Percentiles rank a stretch among this genome's conserved stretches.
Evolutionary conservation across 2,888 invertebrate species (phyloP).

Genomic region (Caenorhabditis parvicauda): DNA sequence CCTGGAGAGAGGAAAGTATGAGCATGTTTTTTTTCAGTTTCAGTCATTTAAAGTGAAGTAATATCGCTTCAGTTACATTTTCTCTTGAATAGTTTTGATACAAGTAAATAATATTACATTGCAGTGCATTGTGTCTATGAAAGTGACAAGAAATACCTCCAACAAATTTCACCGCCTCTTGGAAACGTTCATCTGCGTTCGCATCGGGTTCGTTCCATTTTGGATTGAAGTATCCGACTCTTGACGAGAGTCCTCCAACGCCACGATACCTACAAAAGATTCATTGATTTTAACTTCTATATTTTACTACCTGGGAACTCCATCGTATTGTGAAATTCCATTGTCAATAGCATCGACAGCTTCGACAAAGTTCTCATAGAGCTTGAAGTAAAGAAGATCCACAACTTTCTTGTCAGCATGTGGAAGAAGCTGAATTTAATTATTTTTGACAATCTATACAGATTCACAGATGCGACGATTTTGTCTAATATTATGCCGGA

Average conservation of each 20-base stretch:
- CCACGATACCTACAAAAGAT: conserved; percentile 39
- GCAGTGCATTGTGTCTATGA: background rate
- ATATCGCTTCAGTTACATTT: conserved; percentile 72
- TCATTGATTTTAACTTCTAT: too few species aligned
- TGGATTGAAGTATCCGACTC: conserved; percentile 79
- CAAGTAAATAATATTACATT: too few species aligned
- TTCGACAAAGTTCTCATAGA: conserved; percentile 84
- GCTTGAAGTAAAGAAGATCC: conserved; percentile 65
- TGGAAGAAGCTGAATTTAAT: too few species aligned
- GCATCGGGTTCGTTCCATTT: conserved; percentile 74
- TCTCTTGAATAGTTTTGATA: background rate
- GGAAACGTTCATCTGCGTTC: conserved; percentile 62
- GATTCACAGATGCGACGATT: too few species aligned
- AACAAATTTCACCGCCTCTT: conserved; percentile 62
- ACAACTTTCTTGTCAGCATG: conserved; percentile 15
- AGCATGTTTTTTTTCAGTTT: too few species aligned
- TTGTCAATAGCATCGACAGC: conserved; percentile 97
- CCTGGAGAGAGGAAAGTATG: too few species aligned
- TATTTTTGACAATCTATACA: too few species aligned
- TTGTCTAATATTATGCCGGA: too few species aligned
- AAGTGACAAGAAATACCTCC: conserved; percentile 6
- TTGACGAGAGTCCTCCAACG: conserved; percentile 55
- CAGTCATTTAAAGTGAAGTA: conserved; percentile 74
- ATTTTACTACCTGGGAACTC: conserved; percentile 37
- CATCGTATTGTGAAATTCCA: conserved; percentile 73